Evolutionary conservation across 2,888 invertebrate genomes (phyloP), one percentile per base, ranked within the genome.

Genomic region (Bugula neritina): DNA sequence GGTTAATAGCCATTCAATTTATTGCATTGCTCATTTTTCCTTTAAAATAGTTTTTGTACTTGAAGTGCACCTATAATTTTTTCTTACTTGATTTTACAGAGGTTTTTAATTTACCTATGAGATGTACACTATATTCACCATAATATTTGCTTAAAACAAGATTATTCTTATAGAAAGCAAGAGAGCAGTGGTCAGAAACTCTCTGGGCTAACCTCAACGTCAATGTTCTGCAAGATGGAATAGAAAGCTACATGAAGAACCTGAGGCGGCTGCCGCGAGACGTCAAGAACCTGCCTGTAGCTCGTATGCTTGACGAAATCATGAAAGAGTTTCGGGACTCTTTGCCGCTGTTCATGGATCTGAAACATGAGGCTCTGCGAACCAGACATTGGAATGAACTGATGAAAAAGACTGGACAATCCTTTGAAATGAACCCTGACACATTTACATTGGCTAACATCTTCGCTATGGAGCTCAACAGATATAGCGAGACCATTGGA

Each of bases 371-470:
- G 79, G 93, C 94, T 0, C 88, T 96, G 83, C 86, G 93, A 13
- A 92, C 92, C 77, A 87, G 94, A 17, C 95, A 96, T 84, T 96
- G 95, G 95, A 88, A 89, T 77, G 89, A 91, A 77, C 86, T 95
- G 69, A 94, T 95, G 94, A 85, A 85, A 1, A 92, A 92, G 84
- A 95, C 94, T 21, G 90, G 90, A 81, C 86, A 84, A 79, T 80
- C 88, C 74, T 94, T 94, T 81, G 93, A 94, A 79, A 93, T 94
- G 90, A 88, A 91, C 1, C 90, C 92, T 1, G 91, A 92, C 27
- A 88, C 90, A n/a, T 94, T 95, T 78, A 94, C 94, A 0, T 85
- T 95, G 74, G 92, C 92, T 73, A 93, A 94, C 80, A 91, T 95
- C 90, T 95, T 95, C 81, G 89, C 90, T 0, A 94, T 95, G 94